These are phyloP conservation scores for Erpornis zantholeuca DNA, from an alignment of 2,113 vertebrate species.

Conservation along the genomic window DNA sequence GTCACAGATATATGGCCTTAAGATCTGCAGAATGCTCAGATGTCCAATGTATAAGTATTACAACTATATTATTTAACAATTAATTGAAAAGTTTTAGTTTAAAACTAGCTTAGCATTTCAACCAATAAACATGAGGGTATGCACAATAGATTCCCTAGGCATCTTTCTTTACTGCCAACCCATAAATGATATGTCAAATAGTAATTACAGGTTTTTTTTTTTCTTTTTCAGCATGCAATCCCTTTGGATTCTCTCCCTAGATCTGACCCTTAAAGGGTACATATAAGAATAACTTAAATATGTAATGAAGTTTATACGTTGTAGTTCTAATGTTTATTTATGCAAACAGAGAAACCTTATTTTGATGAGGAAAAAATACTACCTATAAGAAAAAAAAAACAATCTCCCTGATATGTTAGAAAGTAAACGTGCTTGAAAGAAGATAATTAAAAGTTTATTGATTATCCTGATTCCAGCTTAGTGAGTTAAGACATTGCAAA, in stretches of 20 bases:
- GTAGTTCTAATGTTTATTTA: neutral
- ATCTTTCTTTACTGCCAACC: neutral
- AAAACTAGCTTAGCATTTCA: neutral
- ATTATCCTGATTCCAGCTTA: neutral
- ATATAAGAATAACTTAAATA: neutral
- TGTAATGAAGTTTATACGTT: neutral
- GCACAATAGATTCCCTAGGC: neutral
- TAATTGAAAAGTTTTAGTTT: neutral
- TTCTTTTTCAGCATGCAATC: neutral
- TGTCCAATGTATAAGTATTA: neutral
- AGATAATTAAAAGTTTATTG: neutral
- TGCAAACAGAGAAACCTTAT: neutral
- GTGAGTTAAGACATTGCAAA: neutral
- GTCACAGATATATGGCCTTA: neutral
- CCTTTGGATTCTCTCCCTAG: neutral
- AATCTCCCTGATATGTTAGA: neutral
- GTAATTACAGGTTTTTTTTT: neutral
- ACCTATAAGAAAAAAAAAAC: neutral
- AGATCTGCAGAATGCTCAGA: neutral
- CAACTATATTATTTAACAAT: neutral
- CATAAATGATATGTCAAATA: neutral
- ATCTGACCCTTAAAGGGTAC: neutral
- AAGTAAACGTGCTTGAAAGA: neutral
- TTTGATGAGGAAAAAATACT: neutral
- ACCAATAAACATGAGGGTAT: neutral